phyloP scores from a whole-genome alignment of 2,797 vertebrate genomes.

The Hypotaenidia philippensis region DNA sequence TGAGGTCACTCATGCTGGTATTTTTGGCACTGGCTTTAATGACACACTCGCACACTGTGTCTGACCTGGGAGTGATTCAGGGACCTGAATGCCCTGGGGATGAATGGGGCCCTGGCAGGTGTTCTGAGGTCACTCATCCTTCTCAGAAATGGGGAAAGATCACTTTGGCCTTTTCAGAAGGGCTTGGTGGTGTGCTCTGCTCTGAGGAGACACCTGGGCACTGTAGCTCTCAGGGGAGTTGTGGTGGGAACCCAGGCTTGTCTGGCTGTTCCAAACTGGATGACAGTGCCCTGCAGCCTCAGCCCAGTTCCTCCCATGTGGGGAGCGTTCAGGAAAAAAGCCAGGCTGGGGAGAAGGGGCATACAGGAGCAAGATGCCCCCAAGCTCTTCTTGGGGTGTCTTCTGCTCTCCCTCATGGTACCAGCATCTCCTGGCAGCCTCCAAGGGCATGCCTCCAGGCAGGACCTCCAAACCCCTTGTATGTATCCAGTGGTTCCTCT shows the following conservation, averaged over 20 bases:
- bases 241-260: not conserved
- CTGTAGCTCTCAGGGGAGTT: rapidly evolving
- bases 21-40: not conserved
- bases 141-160: not conserved
- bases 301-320: rapidly evolving
- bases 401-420: not conserved
- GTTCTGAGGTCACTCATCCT: not conserved
- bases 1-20: not conserved
- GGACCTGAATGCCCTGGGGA: not conserved
- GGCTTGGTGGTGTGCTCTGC: not conserved
- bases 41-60: rapidly evolving
- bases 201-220: not conserved
- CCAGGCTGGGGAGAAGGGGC: not conserved
- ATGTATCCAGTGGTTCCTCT: not conserved
- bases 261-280: not conserved
- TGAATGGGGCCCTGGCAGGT: rapidly evolving
- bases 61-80: not conserved
- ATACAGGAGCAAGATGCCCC: not conserved
- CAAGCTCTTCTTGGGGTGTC: rapidly evolving
- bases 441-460: not conserved
- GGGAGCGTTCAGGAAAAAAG: not conserved
- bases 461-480: not conserved
- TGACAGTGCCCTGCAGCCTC: not conserved
- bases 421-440: not conserved
- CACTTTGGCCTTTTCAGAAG: not conserved